Percentiles rank a stretch among this genome's conserved stretches.
Evolutionary conservation across 2,888 invertebrate species (phyloP).

Genomic region (Nomada goodeniana): DNA sequence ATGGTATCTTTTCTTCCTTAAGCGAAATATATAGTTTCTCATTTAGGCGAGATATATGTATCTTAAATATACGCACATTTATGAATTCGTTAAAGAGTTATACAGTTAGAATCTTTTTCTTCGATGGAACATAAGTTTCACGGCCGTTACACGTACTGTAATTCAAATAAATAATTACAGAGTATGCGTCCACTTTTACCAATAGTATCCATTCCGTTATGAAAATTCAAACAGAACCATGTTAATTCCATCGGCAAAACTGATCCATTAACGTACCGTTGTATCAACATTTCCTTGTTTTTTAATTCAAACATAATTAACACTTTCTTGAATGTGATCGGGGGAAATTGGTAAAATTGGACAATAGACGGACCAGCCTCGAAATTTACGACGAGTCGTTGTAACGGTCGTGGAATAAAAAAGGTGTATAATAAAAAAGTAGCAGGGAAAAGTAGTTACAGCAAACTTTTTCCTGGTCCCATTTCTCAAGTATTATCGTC

Average conservation of each 20-base stretch:
- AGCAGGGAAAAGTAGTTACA: conserved; percentile 68
- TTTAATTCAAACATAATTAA: not conserved
- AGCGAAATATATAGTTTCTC: conserved; percentile 1
- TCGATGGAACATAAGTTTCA: conserved; percentile 20
- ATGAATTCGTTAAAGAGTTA: conserved; percentile 32
- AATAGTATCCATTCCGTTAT: not conserved
- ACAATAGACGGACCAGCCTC: conserved; percentile 19
- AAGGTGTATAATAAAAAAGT: conserved; percentile 63
- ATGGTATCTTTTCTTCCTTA: conserved; percentile 9
- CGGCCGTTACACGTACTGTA: conserved; percentile 2
- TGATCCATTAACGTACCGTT: not conserved
- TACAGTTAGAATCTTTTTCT: conserved; percentile 12
- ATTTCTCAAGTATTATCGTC: conserved; percentile 73
- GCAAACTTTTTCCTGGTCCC: conserved; percentile 76
- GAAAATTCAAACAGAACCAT: not conserved
- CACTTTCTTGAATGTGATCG: not conserved
- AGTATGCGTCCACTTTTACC: not conserved
- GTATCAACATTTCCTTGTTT: no score
- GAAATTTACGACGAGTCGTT: conserved; percentile 32
- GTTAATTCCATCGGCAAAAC: not conserved
- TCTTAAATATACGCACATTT: conserved; percentile 34
- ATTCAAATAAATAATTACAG: conserved; percentile 30
- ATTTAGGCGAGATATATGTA: no score
- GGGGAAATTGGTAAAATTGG: conserved; percentile 23
- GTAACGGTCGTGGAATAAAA: conserved; percentile 44